Evolutionary conservation across 2,113 vertebrate species (phyloP).

Genomic region (Dicentrarchus labrax): DNA sequence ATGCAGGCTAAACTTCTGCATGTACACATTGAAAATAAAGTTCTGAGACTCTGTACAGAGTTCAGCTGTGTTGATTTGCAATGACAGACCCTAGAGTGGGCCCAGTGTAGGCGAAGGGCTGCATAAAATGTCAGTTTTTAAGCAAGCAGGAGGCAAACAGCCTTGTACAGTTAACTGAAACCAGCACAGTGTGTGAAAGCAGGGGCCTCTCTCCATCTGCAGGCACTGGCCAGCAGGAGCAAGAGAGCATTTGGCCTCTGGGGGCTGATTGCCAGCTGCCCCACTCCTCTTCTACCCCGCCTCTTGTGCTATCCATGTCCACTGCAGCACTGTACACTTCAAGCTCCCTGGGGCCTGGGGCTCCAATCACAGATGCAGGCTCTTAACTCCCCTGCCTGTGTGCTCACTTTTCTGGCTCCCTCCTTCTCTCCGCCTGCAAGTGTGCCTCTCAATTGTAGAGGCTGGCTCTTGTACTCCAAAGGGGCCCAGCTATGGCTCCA

Average conservation of each 20-base stretch:
- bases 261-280: conserved; percentile 58
- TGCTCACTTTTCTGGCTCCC: conserved; percentile 45
- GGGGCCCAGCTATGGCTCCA: conserved; percentile 37
- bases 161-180: conserved; percentile 60
- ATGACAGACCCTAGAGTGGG: conserved; percentile 4
- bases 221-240: conserved; percentile 48
- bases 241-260: conserved; percentile 42
- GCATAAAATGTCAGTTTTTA: conserved; percentile 45
- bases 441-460: conserved; percentile 59
- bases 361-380: conserved; percentile 56
- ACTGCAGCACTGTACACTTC: conserved; percentile 42
- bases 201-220: conserved; percentile 59
- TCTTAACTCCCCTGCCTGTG: conserved; percentile 36
- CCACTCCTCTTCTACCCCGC: conserved; percentile 25
- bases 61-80: conserved; percentile 35
- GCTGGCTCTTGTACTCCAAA: conserved; percentile 63
- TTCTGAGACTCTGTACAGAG: neutral
- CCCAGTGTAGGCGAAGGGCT: conserved; percentile 19
- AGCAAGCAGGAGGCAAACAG: conserved; percentile 59
- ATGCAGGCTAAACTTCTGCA: conserved; percentile 8
- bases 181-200: conserved; percentile 53
- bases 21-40: neutral
- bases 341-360: conserved; percentile 48
- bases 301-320: conserved; percentile 39
- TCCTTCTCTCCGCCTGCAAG: conserved; percentile 35